phyloP scores from a whole-genome alignment of 1,140 invertebrate genomes.

The Limonius californicus region DNA sequence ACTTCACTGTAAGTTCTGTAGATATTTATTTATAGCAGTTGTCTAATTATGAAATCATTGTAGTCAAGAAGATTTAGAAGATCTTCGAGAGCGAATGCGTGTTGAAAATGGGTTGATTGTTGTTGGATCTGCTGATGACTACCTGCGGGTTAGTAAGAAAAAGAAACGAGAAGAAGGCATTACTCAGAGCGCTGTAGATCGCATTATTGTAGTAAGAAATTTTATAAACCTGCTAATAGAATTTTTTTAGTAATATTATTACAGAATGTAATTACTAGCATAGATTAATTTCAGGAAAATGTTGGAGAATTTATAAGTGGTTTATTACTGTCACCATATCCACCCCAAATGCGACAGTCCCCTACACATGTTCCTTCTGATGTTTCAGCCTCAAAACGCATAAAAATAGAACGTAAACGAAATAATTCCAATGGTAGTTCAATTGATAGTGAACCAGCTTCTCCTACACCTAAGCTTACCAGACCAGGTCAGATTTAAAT shows the following conservation, averaged over 20 bases:
- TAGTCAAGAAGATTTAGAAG: constrained; percentile 72
- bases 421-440: constrained; percentile 55
- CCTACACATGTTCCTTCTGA: constrained; percentile 36
- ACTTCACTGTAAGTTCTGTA: constrained; percentile 42
- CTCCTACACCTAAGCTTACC: constrained; percentile 47
- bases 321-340: constrained; percentile 57
- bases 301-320: constrained; percentile 59
- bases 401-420: constrained; percentile 39
- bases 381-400: constrained; percentile 30
- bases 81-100: constrained; percentile 68
- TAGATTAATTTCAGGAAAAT: constrained; percentile 51
- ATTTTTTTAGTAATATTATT: too few species aligned
- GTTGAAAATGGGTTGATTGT: constrained; percentile 74
- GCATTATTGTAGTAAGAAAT: constrained; percentile 62
- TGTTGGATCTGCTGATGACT: constrained; percentile 78
- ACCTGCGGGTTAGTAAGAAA: constrained; percentile 64
- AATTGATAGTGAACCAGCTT: constrained; percentile 53
- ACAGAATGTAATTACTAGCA: too few species aligned
- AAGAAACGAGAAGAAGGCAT: constrained; percentile 70
- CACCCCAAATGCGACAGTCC: constrained; percentile 53
- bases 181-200: constrained; percentile 79
- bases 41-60: constrained; percentile 30
- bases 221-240: not conserved
- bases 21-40: too few species aligned
- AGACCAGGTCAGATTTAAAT: constrained; percentile 30